Base-by-base conservation (phyloP, 2,888 invertebrate genomes). In the Tanypteryx hageni region DNA sequence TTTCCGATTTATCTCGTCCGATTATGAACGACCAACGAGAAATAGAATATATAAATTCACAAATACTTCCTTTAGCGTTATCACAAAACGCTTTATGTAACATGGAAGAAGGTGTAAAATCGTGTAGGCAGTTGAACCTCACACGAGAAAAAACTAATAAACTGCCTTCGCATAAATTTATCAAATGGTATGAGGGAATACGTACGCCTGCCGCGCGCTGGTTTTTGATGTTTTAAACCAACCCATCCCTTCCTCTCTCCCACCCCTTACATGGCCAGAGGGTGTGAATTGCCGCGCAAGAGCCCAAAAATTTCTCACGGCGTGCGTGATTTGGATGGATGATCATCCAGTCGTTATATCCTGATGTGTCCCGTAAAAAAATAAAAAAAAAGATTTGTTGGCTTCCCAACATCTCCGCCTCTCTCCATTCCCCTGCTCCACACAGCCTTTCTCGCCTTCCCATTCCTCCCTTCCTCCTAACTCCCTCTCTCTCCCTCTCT, bases 301-400 rank as follows among this genome's bases (percentile, higher is more conserved):
- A 27, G 22, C 76, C 9, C 76, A 4, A 76, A 76, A 76, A 76
- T 76, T 76, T 76, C 76, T 76, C 76, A 76, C 76, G 76, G 76
- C 27, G 76, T 76, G 76, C 76, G 76, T 76, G 76, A 76, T 76
- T 76, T 76, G 76, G 76, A 76, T 76, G 76, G 76, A 76, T 76
- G 76, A 76, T 76, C 76, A 76, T 76, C 76, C 27, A 22, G 76
- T 76, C 22, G 76, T 76, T 76, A 76, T 76, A 76, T 76, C 27
- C 76, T 14, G 76, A 76, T 76, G 76, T 76, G 76, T 76, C 76
- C 76, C 76, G 76, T 76, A 27, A 13, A 76, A 76, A 76, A 76
- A n/a, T n/a, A n/a, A n/a, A 76, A 61, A 61, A 61, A 4, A 76
- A 22, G 76, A 76, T 27, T 76, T 76, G 76, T 44, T 44, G 56